Evolutionary conservation across 1,140 invertebrate species (phyloP).

Genomic region (Globodera ellingtonae): DNA sequence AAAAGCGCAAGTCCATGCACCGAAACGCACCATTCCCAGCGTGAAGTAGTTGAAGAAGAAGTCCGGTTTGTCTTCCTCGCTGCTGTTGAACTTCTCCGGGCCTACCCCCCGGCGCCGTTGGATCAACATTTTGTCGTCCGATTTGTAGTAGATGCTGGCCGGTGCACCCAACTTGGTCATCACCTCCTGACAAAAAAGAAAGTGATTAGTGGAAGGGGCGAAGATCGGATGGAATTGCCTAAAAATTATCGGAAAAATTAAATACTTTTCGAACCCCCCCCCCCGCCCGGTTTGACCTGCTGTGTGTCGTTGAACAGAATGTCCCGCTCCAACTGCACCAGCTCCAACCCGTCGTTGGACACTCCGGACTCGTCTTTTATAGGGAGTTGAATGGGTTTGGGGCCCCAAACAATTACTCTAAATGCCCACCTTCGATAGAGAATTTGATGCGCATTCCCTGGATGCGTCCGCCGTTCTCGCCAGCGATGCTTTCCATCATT

Average conservation of each 20-base stretch:
- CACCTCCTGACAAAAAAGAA: slow-evolving; percentile 42
- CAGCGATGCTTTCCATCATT: slow-evolving; percentile 39
- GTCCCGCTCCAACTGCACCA: slow-evolving; percentile 38
- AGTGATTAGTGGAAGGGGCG: neutral
- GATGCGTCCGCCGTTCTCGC: slow-evolving; percentile 42
- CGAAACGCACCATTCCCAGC: slow-evolving; percentile 59
- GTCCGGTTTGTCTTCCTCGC: slow-evolving; percentile 52
- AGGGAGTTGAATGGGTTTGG: slow-evolving; percentile 11
- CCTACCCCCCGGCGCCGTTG: slow-evolving; percentile 37
- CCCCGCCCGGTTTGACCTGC: slow-evolving; percentile 19
- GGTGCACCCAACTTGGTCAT: slow-evolving; percentile 55
- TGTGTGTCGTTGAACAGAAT: slow-evolving; percentile 37
- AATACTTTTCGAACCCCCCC: no score
- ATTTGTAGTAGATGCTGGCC: slow-evolving; percentile 59
- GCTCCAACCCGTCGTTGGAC: slow-evolving; percentile 4
- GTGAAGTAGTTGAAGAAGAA: slow-evolving; percentile 65
- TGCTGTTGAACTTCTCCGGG: slow-evolving; percentile 24
- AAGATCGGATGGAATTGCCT: slow-evolving; percentile 5
- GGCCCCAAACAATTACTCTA: no score
- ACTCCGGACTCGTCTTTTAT: neutral
- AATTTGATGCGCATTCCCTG: slow-evolving; percentile 53
- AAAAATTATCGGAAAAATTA: neutral
- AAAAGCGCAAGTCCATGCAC: neutral
- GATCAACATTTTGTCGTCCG: slow-evolving; percentile 65
- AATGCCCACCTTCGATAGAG: slow-evolving; percentile 46